phyloP scores from a whole-genome alignment of 2,113 vertebrate genomes.

The Holacanthus passer region DNA sequence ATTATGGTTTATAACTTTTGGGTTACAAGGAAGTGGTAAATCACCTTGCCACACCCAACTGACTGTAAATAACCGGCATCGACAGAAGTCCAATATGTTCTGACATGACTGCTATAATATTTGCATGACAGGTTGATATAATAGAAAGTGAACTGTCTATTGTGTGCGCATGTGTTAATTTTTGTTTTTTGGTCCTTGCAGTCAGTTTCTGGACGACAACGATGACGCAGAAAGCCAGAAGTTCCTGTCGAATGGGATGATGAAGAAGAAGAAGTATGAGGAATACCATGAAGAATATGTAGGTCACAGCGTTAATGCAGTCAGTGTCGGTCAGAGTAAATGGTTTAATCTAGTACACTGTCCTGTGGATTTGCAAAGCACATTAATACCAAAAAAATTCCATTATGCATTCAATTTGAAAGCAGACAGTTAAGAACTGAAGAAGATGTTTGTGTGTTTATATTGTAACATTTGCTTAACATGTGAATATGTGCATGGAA shows the following conservation, averaged over 20 bases:
- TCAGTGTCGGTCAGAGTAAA: background rate
- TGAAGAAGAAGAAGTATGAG: slow-evolving; percentile 91
- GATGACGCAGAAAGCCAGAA: slow-evolving; percentile 93
- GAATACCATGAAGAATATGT: slow-evolving; percentile 95
- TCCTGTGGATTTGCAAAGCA: too few relatives aligned
- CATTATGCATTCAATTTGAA: too few relatives aligned
- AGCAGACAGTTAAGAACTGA: too few relatives aligned
- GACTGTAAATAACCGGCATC: background rate
- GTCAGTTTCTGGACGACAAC: slow-evolving; percentile 88
- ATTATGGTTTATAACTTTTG: too few relatives aligned
- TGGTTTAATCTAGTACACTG: background rate
- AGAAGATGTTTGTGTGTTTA: too few relatives aligned
- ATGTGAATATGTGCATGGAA: too few relatives aligned
- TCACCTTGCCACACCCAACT: background rate
- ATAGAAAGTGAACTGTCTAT: background rate
- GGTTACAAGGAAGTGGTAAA: background rate
- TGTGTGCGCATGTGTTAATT: background rate
- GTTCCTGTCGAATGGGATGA: slow-evolving; percentile 92
- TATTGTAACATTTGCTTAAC: too few relatives aligned
- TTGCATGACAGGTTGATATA: background rate
- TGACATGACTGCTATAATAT: background rate
- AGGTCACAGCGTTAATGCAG: slow-evolving; percentile 23
- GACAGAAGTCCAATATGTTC: background rate
- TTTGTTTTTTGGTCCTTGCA: slow-evolving; percentile 72
- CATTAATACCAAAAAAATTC: background rate